These are phyloP conservation scores for Empidonax alnorum DNA, from an alignment of 2,113 vertebrate species.

Conservation along the genomic window DNA sequence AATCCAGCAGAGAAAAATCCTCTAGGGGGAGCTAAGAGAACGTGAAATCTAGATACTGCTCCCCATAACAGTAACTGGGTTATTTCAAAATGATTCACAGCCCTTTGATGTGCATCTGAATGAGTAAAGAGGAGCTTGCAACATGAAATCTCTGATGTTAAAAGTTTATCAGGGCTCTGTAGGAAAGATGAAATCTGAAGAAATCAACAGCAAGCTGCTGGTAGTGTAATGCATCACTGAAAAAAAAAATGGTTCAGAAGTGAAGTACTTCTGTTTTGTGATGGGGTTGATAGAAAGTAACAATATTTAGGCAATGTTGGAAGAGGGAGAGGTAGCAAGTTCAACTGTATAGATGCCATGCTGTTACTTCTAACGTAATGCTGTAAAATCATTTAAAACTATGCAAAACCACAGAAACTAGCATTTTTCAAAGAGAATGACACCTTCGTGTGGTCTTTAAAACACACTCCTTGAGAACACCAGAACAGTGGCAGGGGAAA, in stretches of 20 bases:
- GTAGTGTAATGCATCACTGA: background rate
- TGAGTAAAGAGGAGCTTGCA: background rate
- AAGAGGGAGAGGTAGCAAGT: background rate
- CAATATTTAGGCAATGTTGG: background rate
- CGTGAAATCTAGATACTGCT: background rate
- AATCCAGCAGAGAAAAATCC: background rate
- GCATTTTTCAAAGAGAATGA: background rate
- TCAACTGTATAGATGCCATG: background rate
- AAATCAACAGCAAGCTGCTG: background rate
- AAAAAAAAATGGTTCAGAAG: background rate
- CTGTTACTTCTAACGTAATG: background rate
- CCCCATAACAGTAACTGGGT: background rate
- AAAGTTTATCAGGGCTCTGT: background rate
- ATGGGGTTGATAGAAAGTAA: background rate
- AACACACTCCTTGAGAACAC: background rate
- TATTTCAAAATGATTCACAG: background rate
- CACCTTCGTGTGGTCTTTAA: background rate
- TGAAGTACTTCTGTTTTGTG: background rate
- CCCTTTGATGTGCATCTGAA: background rate
- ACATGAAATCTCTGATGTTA: background rate
- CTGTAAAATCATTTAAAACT: background rate
- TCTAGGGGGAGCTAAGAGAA: conserved; percentile 70
- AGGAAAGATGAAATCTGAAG: background rate
- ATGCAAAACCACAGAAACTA: background rate
- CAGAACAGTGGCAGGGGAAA: background rate